phyloP scores from a whole-genome alignment of 2,113 vertebrate genomes.

The Pomatorhinus ruficollis region DNA sequence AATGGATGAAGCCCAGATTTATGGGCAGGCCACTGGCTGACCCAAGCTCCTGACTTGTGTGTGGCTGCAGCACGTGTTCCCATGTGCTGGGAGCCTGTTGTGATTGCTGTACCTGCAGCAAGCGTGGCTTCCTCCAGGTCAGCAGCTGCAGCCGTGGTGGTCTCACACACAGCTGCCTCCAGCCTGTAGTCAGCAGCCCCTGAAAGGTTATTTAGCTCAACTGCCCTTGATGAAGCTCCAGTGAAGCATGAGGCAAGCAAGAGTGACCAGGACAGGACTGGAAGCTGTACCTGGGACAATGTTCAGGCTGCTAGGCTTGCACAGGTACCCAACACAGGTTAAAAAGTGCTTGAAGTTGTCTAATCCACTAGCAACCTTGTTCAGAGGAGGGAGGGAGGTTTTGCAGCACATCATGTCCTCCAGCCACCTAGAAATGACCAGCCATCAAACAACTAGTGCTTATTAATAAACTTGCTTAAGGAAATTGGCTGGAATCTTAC shows the following conservation, averaged over 20 bases:
- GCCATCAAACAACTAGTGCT: background rate
- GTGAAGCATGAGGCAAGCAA: background rate
- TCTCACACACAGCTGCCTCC: background rate
- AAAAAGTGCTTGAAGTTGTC: background rate
- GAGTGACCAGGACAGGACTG: background rate
- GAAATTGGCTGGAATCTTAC: constrained; percentile 48
- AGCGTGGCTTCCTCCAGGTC: background rate
- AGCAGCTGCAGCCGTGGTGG: background rate
- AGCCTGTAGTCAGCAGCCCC: background rate
- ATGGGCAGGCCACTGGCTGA: background rate
- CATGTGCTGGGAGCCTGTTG: background rate
- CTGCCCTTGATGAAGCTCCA: background rate
- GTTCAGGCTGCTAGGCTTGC: background rate
- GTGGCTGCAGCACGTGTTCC: background rate
- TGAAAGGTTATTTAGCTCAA: background rate
- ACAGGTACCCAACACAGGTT: background rate
- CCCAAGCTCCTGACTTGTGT: background rate
- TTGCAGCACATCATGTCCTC: background rate
- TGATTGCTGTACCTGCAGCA: background rate
- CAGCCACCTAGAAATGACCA: background rate
- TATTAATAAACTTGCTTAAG: constrained; percentile 48
- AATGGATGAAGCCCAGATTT: background rate
- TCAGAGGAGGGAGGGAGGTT: background rate
- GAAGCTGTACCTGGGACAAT: background rate
- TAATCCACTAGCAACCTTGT: background rate